These are phyloP conservation scores for Volucella inanis DNA, from an alignment of 2,888 invertebrate species.

Conservation along the genomic window DNA sequence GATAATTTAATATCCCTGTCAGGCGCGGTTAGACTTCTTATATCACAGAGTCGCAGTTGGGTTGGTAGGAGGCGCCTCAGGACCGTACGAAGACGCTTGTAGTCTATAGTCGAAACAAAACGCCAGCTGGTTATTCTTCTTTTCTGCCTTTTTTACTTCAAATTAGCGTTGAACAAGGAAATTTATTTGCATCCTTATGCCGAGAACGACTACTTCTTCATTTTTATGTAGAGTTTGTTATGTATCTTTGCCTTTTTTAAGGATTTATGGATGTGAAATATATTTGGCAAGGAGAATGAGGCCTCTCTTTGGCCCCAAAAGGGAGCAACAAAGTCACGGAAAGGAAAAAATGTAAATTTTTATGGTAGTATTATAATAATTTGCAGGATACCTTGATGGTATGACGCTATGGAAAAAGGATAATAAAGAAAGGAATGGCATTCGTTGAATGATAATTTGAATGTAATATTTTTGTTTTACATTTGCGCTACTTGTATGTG, in stretches of 20 bases:
- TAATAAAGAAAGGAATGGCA: conserved; percentile 34
- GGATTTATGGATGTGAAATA: conserved; percentile 62
- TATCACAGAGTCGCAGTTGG: conserved; percentile 3
- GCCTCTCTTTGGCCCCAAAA: neutral
- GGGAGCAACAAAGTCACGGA: neutral
- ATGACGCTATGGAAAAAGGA: conserved; percentile 21
- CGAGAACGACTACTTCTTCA: conserved; percentile 51
- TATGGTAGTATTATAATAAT: conserved; percentile 55
- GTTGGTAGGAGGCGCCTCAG: neutral
- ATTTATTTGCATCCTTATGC: conserved; percentile 56
- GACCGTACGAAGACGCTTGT: conserved; percentile 28
- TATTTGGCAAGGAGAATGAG: conserved; percentile 37
- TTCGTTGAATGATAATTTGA: conserved; percentile 48
- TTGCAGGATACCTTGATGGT: conserved; percentile 57
- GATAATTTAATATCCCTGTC: conserved; percentile 62
- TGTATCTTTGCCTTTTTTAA: conserved; percentile 9
- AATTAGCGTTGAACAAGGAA: conserved; percentile 66
- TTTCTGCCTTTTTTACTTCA: conserved; percentile 56
- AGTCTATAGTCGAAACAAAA: conserved; percentile 65
- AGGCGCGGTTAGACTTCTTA: conserved; percentile 50
- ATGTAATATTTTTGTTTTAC: conserved; percentile 46
- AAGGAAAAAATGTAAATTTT: conserved; percentile 37
- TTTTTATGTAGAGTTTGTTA: conserved; percentile 42
- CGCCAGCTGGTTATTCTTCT: conserved; percentile 64
- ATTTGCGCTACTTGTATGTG: conserved; percentile 5